Conservation (phyloP, 2,888 invertebrate species). For the Synergus laeviventris region DNA sequence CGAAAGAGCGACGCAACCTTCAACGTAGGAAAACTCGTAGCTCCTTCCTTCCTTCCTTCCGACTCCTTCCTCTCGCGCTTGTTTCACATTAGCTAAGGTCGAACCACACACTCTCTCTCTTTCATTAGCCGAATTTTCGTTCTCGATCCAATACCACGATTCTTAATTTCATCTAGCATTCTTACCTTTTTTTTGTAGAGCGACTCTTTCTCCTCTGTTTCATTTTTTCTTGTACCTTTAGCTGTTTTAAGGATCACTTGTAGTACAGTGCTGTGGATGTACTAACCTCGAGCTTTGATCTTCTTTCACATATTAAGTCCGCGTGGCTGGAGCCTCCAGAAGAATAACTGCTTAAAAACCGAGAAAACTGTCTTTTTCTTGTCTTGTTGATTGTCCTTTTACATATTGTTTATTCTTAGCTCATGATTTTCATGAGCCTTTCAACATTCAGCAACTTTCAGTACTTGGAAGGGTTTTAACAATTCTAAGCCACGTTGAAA, state of each 20-base stretch:
- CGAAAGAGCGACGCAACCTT: constrained; percentile 48
- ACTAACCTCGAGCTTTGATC: constrained; percentile 19
- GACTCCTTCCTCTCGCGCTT: constrained; percentile 42
- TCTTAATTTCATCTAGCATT: constrained; percentile 22
- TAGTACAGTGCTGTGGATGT: constrained; percentile 34
- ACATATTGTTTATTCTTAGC: neutral
- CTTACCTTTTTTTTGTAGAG: neutral
- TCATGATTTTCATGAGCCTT: neutral
- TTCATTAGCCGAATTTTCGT: constrained; percentile 39
- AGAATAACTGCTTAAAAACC: constrained; percentile 10
- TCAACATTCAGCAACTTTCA: neutral
- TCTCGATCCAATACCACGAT: constrained; percentile 26
- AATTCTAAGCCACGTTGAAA: neutral
- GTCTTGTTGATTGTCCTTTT: neutral
- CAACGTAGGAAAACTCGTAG: constrained; percentile 50
- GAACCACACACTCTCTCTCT: constrained; percentile 34
- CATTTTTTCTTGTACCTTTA: constrained; percentile 3
- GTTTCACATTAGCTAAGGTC: constrained; percentile 33
- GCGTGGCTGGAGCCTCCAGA: constrained; percentile 1
- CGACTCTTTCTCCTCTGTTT: constrained; percentile 7
- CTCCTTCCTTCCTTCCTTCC: constrained; percentile 47
- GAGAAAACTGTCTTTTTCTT: constrained; percentile 9
- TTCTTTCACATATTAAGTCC: constrained; percentile 30
- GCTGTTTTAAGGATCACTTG: constrained; percentile 18
- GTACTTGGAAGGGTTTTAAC: neutral